A percentile compares a stretch with the other conserved stretches of the same genome.
Conservation (phyloP, 2,888 invertebrate species). For the Apantesis nais region DNA sequence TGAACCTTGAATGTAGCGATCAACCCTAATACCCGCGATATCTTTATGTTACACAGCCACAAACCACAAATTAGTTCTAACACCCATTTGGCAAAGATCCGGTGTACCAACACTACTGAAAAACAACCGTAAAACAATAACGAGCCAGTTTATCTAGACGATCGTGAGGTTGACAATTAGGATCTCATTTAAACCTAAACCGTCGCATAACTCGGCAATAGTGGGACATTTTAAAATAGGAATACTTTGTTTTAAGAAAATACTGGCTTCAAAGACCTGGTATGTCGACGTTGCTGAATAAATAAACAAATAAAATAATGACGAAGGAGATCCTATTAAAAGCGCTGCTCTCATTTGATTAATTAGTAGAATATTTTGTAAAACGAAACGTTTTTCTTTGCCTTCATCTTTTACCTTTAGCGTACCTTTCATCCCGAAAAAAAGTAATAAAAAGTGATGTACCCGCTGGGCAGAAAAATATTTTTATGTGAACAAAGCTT, state of each 20-base stretch:
- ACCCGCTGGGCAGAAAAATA: neutral
- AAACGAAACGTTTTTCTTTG: neutral
- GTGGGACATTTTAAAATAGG: constrained; percentile 1
- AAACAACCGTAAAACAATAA: constrained; percentile 14
- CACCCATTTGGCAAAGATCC: constrained; percentile 36
- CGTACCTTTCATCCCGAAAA: neutral
- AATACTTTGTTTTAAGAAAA: neutral
- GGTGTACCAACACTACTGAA: constrained; percentile 9
- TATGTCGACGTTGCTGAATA: neutral
- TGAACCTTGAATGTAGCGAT: constrained; percentile 4
- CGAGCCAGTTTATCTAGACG: constrained; percentile 25
- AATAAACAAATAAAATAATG: neutral
- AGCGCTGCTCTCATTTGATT: neutral
- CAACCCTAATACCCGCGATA: neutral
- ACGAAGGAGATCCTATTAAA: neutral
- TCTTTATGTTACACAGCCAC: constrained; percentile 22
- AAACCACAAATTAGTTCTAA: constrained; percentile 50
- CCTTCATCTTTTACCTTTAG: neutral
- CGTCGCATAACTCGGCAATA: neutral
- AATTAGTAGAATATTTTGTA: neutral
- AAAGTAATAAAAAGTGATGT: neutral
- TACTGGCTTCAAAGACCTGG: neutral
- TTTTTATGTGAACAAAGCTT: neutral
- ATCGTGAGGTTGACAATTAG: constrained; percentile 38
- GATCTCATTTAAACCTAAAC: constrained; percentile 21